phyloP scores from a whole-genome alignment of 2,888 invertebrate genomes.

The Dolichopus griseipennis region DNA sequence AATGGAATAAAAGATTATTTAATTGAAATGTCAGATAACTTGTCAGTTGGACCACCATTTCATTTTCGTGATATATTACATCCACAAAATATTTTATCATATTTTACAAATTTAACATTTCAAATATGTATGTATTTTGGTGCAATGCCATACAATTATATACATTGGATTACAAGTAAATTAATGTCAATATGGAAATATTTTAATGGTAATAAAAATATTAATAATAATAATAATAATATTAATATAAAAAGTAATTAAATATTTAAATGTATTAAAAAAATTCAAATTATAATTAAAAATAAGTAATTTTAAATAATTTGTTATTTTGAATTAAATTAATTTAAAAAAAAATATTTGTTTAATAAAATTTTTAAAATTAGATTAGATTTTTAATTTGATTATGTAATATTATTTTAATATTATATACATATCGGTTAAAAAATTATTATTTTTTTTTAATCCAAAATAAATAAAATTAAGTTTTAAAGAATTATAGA shows the following conservation, averaged over 20 bases:
- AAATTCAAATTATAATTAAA: no score
- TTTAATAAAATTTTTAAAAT: no score
- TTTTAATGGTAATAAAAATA: neutral
- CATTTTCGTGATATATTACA: neutral
- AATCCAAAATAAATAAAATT: no score
- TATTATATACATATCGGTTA: no score
- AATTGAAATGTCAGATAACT: neutral
- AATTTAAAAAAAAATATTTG: no score
- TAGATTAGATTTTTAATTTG: no score
- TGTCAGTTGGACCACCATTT: constrained; percentile 1
- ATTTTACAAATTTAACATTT: neutral
- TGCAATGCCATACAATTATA: neutral
- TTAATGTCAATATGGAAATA: neutral
- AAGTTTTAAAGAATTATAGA: no score
- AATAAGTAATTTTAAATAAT: no score
- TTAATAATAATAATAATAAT: neutral
- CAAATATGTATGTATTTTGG: neutral
- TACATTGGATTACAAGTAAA: neutral
- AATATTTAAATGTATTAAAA: no score
- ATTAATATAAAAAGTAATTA: neutral
- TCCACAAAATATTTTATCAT: neutral
- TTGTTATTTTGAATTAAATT: no score
- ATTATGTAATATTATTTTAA: no score
- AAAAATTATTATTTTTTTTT: no score
- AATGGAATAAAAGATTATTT: neutral